Evolutionary conservation across 2,888 invertebrate genomes (phyloP), one percentile per base, ranked within the genome.

Genomic region (Diadegma fenestrale): DNA sequence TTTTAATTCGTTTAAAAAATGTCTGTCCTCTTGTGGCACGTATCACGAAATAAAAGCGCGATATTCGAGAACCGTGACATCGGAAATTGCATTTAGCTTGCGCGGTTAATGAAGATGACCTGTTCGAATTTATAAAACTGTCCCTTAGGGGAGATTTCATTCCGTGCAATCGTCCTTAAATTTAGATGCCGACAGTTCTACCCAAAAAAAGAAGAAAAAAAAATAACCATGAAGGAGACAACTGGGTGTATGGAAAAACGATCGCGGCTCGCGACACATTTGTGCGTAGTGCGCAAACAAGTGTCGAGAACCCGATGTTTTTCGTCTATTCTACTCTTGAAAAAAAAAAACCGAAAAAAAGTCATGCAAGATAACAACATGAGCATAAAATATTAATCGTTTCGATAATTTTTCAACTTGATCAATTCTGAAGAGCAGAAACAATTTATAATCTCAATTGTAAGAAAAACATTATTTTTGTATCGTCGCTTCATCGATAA

Each of bases 61-160:
- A 73, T 73, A 87, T 87, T 81, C 76, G 80, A 87, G 80, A 87
- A 86, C 89, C 89, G 85, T 86, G 87, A 90, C 88, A 90, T 87
- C 88, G 80, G 88, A 89, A 90, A 84, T 85, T 89, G 86, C 85
- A 83, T 69, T 78, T 87, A 75, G 78, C 69, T 88, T 84, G 87
- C 85, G 88, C 84, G 86, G 82, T 86, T 87, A 84, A 85, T 88
- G 88, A 87, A 80, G 86, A 88, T 88, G 87, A 88, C 82, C 87
- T 86, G 84, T 87, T 86, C 82, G 84, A 87, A 88, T 88, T 88
- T 87, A 88, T 88, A 88, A 88, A 93, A 93, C 93, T 93, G 93
- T 93, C 93, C 92, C 93, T 93, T 93, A 91, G 92, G 92, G 92
- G 92, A 92, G 92, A 91, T 93, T 92, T 92, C 88, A 90, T 92